Evolutionary conservation across 2,888 invertebrate species (phyloP).

Genomic region (Amblyteles armatorius): DNA sequence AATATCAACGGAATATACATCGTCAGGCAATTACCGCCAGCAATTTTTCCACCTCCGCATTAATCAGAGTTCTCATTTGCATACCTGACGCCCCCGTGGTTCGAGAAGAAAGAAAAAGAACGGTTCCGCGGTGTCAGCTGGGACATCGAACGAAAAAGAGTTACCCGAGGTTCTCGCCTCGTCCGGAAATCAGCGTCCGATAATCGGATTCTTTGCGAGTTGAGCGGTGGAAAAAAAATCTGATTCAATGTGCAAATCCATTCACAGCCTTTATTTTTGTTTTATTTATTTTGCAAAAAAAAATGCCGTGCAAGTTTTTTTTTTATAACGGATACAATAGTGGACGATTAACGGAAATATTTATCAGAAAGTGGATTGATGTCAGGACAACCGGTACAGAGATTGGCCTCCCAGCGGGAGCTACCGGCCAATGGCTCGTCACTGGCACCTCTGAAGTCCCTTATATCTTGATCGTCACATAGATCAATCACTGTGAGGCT

Average conservation of each 20-base stretch:
- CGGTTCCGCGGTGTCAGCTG: background rate
- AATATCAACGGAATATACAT: background rate
- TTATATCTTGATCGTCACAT: background rate
- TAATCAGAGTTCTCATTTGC: constrained; percentile 2
- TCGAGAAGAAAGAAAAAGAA: background rate
- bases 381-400: background rate
- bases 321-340: background rate
- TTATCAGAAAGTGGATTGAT: no score
- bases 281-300: background rate
- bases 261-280: no score
- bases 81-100: background rate
- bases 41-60: background rate
- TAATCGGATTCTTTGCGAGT: constrained; percentile 28
- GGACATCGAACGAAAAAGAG: constrained; percentile 2
- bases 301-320: background rate
- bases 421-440: background rate
- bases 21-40: background rate
- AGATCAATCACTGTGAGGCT: background rate
- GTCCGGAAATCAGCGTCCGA: constrained; percentile 6
- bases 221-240: background rate
- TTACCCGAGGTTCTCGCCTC: constrained; percentile 9
- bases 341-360: no score
- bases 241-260: no score
- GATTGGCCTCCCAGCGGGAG: no score
- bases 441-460: background rate